Evolutionary conservation across 2,888 invertebrate genomes (phyloP), one percentile per base, ranked within the genome.

Genomic region (Belgica antarctica): DNA sequence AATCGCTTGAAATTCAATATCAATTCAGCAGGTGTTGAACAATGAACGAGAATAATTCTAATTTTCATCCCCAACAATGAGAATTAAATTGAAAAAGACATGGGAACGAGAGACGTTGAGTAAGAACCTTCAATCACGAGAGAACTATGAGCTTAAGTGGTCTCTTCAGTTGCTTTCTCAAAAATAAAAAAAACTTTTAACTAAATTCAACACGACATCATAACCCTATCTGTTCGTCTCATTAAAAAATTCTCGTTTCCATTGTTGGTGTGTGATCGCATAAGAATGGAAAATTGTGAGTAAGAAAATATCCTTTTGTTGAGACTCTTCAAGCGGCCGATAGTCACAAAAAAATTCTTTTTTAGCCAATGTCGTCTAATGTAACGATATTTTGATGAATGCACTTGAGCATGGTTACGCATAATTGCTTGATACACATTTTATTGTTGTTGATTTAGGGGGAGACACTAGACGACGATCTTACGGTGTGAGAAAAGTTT

Each of bases 11-110:
- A 59, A 59, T 59, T 59, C 59, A 59, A 62, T 62, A 62, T 62
- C 62, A 27, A 36, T 65, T 27, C 65, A 65, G 65, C 65, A 65
- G 65, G 65, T 65, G 65, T 46, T 65, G 65, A 65, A 65, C 47
- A 65, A 65, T 65, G 41, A 36, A 36, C 22, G 62, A 62, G 28
- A 19, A 15, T 46, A 65, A 65, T 46, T 65, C 65, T 65, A 34
- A 34, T 34, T 62, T 62, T 28, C 19, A 19, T 25, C 65, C n/a
- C n/a, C 25, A 63, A 47, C 62, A 46, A 36, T 25, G 65, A 65
- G 34, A 65, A 65, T 65, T 46, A 65, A 65, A 65, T 65, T 65
- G 46, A 46, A 65, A 65, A 46, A 15, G 65, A 65, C 65, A 65
- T 65, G 65, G 65, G 65, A 65, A 65, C 17, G 52, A 19, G 59